Evolutionary conservation across 2,113 vertebrate species (phyloP).

Genomic region (Himantopus leucocephalus): DNA sequence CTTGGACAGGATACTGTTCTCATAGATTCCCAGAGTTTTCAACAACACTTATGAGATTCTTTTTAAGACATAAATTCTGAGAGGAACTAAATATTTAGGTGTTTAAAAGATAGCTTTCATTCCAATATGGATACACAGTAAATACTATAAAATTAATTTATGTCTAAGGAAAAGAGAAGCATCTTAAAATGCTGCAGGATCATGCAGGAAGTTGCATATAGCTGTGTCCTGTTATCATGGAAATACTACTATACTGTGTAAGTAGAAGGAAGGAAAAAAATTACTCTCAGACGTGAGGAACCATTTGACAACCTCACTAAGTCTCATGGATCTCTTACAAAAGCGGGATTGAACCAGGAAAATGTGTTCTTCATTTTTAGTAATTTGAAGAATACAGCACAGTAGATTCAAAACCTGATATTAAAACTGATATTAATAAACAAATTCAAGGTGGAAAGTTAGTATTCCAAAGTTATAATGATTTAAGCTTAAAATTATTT

Average conservation of each 20-base stretch:
- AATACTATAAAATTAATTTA: background rate
- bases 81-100: background rate
- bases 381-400: background rate
- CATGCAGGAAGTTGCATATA: background rate
- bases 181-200: background rate
- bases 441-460: background rate
- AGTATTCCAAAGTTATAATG: background rate
- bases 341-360: background rate
- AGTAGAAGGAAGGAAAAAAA: background rate
- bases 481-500: background rate
- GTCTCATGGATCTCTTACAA: background rate
- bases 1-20: background rate
- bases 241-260: background rate
- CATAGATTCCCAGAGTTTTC: constrained; percentile 6
- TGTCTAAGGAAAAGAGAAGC: background rate
- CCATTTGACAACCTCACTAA: background rate
- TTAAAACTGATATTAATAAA: background rate
- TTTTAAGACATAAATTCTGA: background rate
- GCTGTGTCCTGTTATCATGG: background rate
- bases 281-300: background rate
- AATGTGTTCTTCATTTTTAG: background rate
- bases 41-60: background rate
- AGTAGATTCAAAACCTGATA: background rate
- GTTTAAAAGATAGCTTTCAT: background rate
- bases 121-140: background rate